Evolutionary conservation across 1,140 invertebrate species (phyloP), one percentile per base, ranked within the genome.

Genomic region (Sesamia nonagrioides): DNA sequence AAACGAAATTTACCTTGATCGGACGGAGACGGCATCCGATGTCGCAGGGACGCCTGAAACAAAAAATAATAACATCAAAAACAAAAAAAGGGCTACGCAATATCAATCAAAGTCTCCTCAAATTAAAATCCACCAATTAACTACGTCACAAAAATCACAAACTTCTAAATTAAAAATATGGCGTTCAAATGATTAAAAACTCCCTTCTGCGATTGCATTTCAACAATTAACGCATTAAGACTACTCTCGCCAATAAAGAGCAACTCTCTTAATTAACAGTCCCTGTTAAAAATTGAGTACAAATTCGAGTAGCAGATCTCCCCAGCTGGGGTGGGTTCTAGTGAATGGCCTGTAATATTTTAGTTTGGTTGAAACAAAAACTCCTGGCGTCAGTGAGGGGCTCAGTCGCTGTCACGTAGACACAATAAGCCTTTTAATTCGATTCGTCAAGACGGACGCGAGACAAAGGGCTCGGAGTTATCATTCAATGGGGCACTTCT

Each of bases 391-490:
- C 79, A 84, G 81, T 84, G 84, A 85, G 84, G 88, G 86, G 87
- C 66, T 84, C 81, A 83, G 77, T 84, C 86, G 87, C 91, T 93
- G 92, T 93, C 93, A 95, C 93, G 93, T 95, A 93, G 92, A 95
- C 93, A 95, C 92, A 95, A 93, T 95, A 95, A 95, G 93, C 93
- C 93, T 95, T 95, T 95, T 95, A 95, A 95, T 95, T 95, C 93
- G 93, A 95, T 95, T 93, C 92, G 92, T 94, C 93, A 91, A 88
- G 93, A 91, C 90, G 93, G 93, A 92, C 93, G 86, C 87, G 76
- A 80, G 92, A 94, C 92, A 94, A 93, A 94, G 89, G 82, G 88
- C 85, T 81, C 84, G 84, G 91, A 89, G 93, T 95, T 95, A 95
- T 95, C 93, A 95, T 95, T 95, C 93, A 93, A 94, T 94, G 91